phyloP scores from a whole-genome alignment of 2,797 vertebrate species.

The Helostoma temminkii region DNA sequence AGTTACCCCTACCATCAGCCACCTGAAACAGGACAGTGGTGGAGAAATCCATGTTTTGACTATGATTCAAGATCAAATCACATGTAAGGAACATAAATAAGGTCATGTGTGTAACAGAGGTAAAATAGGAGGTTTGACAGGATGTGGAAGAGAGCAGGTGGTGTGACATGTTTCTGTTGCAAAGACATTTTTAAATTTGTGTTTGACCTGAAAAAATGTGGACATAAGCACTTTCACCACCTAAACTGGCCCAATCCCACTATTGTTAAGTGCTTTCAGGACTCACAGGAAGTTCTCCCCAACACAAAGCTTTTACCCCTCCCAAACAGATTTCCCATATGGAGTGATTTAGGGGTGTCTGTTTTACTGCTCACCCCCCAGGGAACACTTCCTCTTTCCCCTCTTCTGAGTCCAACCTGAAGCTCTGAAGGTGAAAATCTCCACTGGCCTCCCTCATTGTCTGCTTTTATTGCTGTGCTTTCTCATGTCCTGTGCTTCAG shows the following conservation, averaged over 20 bases:
- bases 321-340: slow-evolving; percentile 79
- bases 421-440: slow-evolving; percentile 63
- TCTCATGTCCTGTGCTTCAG: slow-evolving; percentile 53
- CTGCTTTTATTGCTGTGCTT: slow-evolving; percentile 60
- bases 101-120: neutral
- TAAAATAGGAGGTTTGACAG: slow-evolving; percentile 1
- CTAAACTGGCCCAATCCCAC: slow-evolving; percentile 42
- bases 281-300: slow-evolving; percentile 73
- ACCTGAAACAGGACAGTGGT: slow-evolving; percentile 83
- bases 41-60: neutral
- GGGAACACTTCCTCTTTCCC: slow-evolving; percentile 71
- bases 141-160: neutral
- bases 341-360: slow-evolving; percentile 82
- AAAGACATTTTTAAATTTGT: neutral
- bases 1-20: slow-evolving; percentile 90
- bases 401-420: slow-evolving; percentile 49
- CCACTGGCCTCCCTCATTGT: slow-evolving; percentile 69
- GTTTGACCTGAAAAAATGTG: slow-evolving; percentile 37
- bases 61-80: neutral
- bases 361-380: slow-evolving; percentile 69
- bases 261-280: slow-evolving; percentile 60
- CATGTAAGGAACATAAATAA: neutral
- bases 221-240: slow-evolving; percentile 48
- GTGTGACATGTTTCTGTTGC: slow-evolving; percentile 9
- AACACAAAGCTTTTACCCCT: slow-evolving; percentile 57